phyloP scores from a whole-genome alignment of 2,888 invertebrate species.

The Troides aeacus region DNA sequence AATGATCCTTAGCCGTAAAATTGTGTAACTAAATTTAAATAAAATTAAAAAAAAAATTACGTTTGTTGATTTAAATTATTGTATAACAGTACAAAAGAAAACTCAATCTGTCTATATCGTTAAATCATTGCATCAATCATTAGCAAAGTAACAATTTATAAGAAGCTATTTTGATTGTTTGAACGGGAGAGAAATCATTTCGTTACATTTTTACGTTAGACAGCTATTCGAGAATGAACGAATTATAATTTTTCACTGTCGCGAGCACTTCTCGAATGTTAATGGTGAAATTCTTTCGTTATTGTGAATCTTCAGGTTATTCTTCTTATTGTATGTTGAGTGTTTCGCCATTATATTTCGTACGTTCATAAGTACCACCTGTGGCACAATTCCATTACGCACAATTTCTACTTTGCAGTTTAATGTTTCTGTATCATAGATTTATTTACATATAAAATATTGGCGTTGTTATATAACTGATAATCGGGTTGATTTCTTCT shows the following conservation, averaged over 20 bases:
- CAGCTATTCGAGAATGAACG: neutral
- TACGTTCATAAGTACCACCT: slow-evolving; percentile 21
- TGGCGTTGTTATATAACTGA: neutral
- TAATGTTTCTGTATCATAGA: neutral
- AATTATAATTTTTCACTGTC: neutral
- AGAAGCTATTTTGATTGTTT: too few relatives aligned
- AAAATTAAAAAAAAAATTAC: neutral
- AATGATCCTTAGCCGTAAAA: neutral
- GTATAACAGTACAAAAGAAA: neutral
- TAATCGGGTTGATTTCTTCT: neutral
- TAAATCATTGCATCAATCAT: too few relatives aligned
- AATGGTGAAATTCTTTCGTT: neutral
- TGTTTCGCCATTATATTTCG: slow-evolving; percentile 22
- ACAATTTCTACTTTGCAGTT: slow-evolving; percentile 20
- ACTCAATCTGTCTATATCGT: too few relatives aligned
- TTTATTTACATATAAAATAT: too few relatives aligned
- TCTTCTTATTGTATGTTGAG: slow-evolving; percentile 13
- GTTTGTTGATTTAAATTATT: neutral
- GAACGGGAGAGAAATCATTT: too few relatives aligned
- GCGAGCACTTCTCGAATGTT: neutral
- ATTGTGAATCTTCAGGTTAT: neutral
- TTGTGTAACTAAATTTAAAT: neutral
- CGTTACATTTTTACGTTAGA: too few relatives aligned
- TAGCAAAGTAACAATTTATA: too few relatives aligned
- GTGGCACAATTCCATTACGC: slow-evolving; percentile 21